Evolutionary conservation across 2,113 vertebrate genomes (phyloP).

Genomic region (Spermophilus dauricus): DNA sequence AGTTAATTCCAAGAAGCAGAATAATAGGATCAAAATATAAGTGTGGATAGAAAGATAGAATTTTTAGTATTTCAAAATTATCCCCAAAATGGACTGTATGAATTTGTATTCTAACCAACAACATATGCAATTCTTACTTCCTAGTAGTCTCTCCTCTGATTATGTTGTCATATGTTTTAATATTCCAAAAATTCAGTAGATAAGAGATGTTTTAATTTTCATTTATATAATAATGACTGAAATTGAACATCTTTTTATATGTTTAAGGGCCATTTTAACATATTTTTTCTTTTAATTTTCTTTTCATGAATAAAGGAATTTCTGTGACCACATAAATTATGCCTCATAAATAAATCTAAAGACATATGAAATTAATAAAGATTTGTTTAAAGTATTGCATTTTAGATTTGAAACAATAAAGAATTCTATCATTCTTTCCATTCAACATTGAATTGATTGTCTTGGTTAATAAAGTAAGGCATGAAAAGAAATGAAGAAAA

Average conservation of each 20-base stretch:
- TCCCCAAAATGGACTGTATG: not conserved
- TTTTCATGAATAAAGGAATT: not conserved
- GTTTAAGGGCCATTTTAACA: not conserved
- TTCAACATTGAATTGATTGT: not conserved
- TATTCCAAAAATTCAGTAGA: not conserved
- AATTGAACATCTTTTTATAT: not conserved
- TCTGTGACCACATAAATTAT: not conserved
- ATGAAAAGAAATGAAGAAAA: not conserved
- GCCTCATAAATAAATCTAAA: not conserved
- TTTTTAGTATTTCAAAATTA: not conserved
- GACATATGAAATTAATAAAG: not conserved
- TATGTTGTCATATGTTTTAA: not conserved
- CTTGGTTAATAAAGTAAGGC: not conserved
- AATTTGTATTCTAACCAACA: not conserved
- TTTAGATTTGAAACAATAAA: conserved; percentile 55
- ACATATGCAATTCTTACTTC: not conserved
- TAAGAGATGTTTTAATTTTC: conserved; percentile 48
- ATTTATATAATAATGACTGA: not conserved
- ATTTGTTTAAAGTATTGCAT: conserved; percentile 8
- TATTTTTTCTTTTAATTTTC: conserved; percentile 1
- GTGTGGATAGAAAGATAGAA: not conserved
- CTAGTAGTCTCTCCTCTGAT: not conserved
- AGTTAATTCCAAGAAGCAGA: not conserved
- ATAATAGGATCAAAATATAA: not conserved
- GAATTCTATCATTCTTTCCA: not conserved